Base-by-base conservation (phyloP, 2,888 invertebrate genomes). In the Noctua fimbriata region DNA sequence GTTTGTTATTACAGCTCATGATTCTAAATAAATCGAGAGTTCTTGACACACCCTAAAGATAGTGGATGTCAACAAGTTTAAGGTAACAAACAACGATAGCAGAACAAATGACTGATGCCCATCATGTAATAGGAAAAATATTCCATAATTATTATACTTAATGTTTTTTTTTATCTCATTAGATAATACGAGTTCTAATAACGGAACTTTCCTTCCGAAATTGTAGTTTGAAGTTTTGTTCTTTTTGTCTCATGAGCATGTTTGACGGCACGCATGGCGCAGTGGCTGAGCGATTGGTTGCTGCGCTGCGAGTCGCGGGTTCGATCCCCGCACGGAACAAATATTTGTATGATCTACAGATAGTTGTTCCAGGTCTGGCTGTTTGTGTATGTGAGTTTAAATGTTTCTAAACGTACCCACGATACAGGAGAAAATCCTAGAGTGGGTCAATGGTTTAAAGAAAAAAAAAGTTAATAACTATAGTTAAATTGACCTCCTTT, bases 31-130 rank as follows among this genome's bases (percentile, higher is more conserved):
- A 80, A 81, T 65, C 76, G 65, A 73, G 69, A 82, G 75, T 81
- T 84, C 82, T 87, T 85, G 87, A 88, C 88, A 90, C 89, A 86
- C 90, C 90, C 91, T 81, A 83, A 82, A 79, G 90, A 92, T 92
- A 91, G 78, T 82, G 70, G 79, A 74, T 88, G 89, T 92, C 89
- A 92, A 90, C 88, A 90, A 89, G 88, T 90, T 90, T 91, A 90
- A 90, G 90, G 89, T 87, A 86, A 87, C 86, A 87, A 87, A 85
- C 73, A 89, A 85, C 78, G 89, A 91, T 90, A 84, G 82, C 85
- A 76, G 66, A 82, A 89, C 73, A 81, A 85, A 74, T 79, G 65
- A 69, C 47, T 76, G 76, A 73, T 76, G 78, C 16, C 67, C 63
- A 81, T 84, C 78, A 78, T 84, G 73, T 75, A 77, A 66, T 84